These are phyloP conservation scores for Lutraria lutraria DNA, from an alignment of 2,888 invertebrate genomes.

Conservation along the genomic window DNA sequence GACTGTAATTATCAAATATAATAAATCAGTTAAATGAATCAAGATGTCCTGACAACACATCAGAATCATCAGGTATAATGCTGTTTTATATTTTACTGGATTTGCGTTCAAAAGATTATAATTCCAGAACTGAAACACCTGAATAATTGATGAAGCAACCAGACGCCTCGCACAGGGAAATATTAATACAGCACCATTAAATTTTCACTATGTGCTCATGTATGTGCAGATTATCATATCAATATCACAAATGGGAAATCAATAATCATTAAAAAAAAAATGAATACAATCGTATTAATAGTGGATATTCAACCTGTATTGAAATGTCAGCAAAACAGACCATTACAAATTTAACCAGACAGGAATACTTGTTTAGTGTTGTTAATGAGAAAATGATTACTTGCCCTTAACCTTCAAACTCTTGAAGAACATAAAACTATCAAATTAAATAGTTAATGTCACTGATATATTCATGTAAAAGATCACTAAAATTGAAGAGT, in stretches of 20 bases:
- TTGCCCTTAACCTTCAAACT: too few species aligned
- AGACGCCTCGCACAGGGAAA: not conserved
- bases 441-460: too few species aligned
- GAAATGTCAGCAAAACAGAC: not conserved
- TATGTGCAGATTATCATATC: not conserved
- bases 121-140: not conserved
- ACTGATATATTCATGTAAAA: too few species aligned
- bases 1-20: not conserved
- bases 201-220: not conserved
- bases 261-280: not conserved
- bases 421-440: too few species aligned
- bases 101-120: not conserved
- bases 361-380: too few species aligned
- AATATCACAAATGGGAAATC: not conserved
- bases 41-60: not conserved
- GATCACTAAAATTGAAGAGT: too few species aligned
- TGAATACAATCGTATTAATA: not conserved
- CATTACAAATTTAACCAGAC: too few species aligned
- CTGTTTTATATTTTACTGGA: not conserved
- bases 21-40: not conserved
- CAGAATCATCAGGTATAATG: not conserved
- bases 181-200: not conserved
- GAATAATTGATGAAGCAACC: constrained; percentile 3
- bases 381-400: too few species aligned
- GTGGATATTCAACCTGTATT: not conserved